Evolutionary conservation across 2,113 vertebrate genomes (phyloP), one percentile per base, ranked within the genome.

Genomic region (Hassar affinis): DNA sequence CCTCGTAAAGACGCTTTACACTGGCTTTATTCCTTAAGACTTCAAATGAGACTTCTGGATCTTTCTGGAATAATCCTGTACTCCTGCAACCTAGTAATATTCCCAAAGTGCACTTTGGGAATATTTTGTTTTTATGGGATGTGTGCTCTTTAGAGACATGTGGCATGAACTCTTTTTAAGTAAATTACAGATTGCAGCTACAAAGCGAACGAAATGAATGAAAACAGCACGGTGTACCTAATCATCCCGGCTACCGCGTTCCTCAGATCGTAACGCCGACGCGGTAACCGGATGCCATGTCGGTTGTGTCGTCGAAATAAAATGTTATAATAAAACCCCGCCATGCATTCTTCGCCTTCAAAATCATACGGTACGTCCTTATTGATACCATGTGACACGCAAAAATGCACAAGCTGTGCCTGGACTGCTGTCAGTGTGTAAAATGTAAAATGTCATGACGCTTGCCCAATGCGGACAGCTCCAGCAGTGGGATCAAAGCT

Each of bases 401-500:
- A 47, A 27, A 51, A 51, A 27, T 7, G 3, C 51, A 20, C 18
- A 76, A 54, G 18, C 74, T 56, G 74, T 35, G 51, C 35, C 49
- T 25, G 8, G 74, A 7, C 74, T 76, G 51, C 49, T 54, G 49
- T 54, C 49, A 54, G 51, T 14, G 27, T 76, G 15, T 35, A 12
- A 76, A 54, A 75, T 78, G 15, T 72, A 66, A 86, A 85, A 86
- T 79, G 84, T 76, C 87, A 88, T 76, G 47, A 64, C 15, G 47
- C 78, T 35, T 45, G 82, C 54, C 30, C 47, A 51, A 35, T 4
- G 30, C 61, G 68, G 17, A 82, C 80, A 18, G 66, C 30, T 81
- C 56, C 76, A 47, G 79, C 83, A 49, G 83, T 35, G 47, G 27
- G 87, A 88, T 88, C 82, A 88, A 88, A 88, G 87, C 74, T 4